A percentile compares a stretch with the other conserved stretches of the same genome.
phyloP scores from a whole-genome alignment of 1,140 invertebrate genomes.

The Coenobita brevimanus region DNA sequence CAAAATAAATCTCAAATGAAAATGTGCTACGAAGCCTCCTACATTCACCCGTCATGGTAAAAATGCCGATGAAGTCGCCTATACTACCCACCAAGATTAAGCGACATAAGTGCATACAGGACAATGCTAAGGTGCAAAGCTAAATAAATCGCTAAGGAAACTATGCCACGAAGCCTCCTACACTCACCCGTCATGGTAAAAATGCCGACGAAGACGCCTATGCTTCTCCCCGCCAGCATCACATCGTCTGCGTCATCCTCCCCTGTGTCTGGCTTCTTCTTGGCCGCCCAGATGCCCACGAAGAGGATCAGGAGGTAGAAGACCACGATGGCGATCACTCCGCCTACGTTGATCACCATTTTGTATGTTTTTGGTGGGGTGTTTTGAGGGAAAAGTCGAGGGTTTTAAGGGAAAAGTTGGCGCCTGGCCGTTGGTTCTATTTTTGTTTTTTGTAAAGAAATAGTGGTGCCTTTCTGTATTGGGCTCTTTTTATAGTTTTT shows the following conservation, averaged over 20 bases:
- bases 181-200: conserved; percentile 84
- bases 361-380: not conserved
- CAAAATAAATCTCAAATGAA: too few species aligned
- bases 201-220: conserved; percentile 85
- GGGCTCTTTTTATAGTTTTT: not conserved
- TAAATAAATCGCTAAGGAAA: too few species aligned
- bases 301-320: conserved; percentile 82
- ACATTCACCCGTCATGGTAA: conserved; percentile 83
- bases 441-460: too few species aligned
- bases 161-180: not conserved
- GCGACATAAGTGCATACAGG: too few species aligned
- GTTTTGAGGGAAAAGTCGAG: not conserved
- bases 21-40: not conserved
- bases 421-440: not conserved
- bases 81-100: conserved; percentile 83
- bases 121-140: too few species aligned
- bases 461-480: not conserved
- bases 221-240: conserved; percentile 84
- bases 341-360: conserved; percentile 78
- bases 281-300: conserved; percentile 84
- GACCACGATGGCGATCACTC: conserved; percentile 80
- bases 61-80: conserved; percentile 83
- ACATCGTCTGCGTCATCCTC: conserved; percentile 79
- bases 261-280: conserved; percentile 77
- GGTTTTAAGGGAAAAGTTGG: not conserved